Percentiles rank a stretch among this genome's conserved stretches.
phyloP scores from a whole-genome alignment of 2,113 vertebrate genomes.

The Gambusia holbrooki region DNA sequence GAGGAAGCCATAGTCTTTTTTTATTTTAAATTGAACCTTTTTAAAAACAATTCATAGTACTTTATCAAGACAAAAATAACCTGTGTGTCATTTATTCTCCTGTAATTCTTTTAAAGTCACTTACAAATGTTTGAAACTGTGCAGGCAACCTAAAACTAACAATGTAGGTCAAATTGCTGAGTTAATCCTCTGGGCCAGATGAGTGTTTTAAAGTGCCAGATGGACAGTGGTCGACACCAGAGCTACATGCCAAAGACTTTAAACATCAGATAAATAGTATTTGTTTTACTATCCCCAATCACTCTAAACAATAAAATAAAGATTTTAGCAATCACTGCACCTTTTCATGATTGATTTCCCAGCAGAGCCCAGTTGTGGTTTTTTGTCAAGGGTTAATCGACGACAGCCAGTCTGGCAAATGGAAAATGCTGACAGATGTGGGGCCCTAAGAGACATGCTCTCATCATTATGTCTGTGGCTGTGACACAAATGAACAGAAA shows the following conservation, averaged over 20 bases:
- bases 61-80: neutral
- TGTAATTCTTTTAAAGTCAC: neutral
- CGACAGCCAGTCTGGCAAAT: constrained; percentile 56
- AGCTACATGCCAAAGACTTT: too few species aligned
- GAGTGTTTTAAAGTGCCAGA: neutral
- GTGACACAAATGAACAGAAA: constrained; percentile 10
- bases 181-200: neutral
- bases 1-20: too few species aligned
- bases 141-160: neutral
- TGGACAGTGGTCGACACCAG: neutral
- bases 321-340: constrained; percentile 20
- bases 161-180: neutral
- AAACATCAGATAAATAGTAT: neutral
- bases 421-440: constrained; percentile 70
- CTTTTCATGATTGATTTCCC: constrained; percentile 45
- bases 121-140: neutral
- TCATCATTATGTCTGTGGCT: constrained; percentile 57
- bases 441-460: constrained; percentile 62
- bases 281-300: neutral
- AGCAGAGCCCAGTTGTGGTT: constrained; percentile 59
- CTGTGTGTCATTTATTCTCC: neutral
- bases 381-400: constrained; percentile 60
- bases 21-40: neutral
- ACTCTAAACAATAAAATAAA: neutral
- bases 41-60: neutral